These are phyloP conservation scores for Opisthocomus hoazin DNA, from an alignment of 2,113 vertebrate species.

Conservation along the genomic window DNA sequence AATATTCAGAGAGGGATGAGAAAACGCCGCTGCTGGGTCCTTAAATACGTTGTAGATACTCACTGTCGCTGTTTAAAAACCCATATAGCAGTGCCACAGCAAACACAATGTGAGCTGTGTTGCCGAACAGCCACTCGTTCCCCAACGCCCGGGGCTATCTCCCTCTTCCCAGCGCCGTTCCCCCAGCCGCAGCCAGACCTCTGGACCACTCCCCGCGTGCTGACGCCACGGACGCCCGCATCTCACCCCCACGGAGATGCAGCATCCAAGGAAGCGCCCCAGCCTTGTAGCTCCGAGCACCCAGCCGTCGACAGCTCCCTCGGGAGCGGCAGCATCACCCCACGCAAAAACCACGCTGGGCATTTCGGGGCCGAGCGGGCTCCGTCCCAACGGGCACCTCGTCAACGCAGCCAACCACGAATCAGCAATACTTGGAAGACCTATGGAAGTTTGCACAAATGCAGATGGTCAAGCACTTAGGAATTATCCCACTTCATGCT, in stretches of 20 bases:
- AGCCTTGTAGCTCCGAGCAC: not conserved
- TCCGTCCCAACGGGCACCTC: not conserved
- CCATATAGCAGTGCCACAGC: not conserved
- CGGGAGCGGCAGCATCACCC: accelerated
- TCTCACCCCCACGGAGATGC: not conserved
- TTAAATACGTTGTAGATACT: not conserved
- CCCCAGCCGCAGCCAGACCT: not conserved
- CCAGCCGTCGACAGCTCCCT: not conserved
- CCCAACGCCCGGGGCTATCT: accelerated
- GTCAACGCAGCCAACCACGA: too few relatives aligned
- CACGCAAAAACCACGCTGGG: accelerated
- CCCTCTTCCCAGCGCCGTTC: not conserved
- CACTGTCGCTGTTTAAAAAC: not conserved
- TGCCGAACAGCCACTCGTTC: not conserved
- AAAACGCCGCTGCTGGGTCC: not conserved
- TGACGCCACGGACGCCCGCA: not conserved
- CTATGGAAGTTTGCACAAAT: not conserved
- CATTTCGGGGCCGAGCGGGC: not conserved
- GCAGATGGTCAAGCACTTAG: not conserved
- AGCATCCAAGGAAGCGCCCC: not conserved
- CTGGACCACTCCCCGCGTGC: accelerated
- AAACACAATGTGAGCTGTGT: not conserved
- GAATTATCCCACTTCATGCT: not conserved
- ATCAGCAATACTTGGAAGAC: not conserved
- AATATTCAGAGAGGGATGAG: not conserved